These are phyloP conservation scores for Bombus waltoni DNA, from an alignment of 1,140 invertebrate genomes.

Conservation along the genomic window DNA sequence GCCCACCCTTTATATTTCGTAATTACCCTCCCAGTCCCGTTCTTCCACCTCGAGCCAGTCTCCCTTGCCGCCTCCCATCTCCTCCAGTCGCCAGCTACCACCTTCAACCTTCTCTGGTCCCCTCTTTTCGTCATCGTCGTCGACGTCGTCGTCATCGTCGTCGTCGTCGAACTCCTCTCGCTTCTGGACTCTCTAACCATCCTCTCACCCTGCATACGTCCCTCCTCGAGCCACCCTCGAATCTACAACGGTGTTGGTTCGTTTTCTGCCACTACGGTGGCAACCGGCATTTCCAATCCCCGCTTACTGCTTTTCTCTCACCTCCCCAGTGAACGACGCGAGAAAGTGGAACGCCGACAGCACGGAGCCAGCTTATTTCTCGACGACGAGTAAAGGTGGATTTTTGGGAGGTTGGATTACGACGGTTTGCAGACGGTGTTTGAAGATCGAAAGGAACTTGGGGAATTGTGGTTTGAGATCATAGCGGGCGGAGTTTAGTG, in stretches of 20 bases:
- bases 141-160: slow-evolving; percentile 59
- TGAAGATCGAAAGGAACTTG: too few relatives aligned
- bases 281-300: slow-evolving; percentile 65
- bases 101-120: slow-evolving; percentile 28
- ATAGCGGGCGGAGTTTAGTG: too few relatives aligned
- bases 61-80: slow-evolving; percentile 52
- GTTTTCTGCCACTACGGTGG: slow-evolving; percentile 27
- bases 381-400: not conserved
- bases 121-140: slow-evolving; percentile 60
- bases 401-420: not conserved
- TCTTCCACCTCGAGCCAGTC: slow-evolving; percentile 71
- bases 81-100: slow-evolving; percentile 47
- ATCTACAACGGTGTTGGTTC: not conserved
- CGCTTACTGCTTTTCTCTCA: slow-evolving; percentile 61
- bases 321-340: slow-evolving; percentile 42
- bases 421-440: too few relatives aligned
- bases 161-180: slow-evolving; percentile 54
- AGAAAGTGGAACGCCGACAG: slow-evolving; percentile 51
- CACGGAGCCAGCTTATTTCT: slow-evolving; percentile 33
- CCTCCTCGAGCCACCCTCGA: slow-evolving; percentile 13
- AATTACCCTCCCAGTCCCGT: slow-evolving; percentile 79
- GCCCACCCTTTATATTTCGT: slow-evolving; percentile 82
- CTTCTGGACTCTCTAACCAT: slow-evolving; percentile 25
- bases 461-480: too few relatives aligned
- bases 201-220: not conserved